These are phyloP conservation scores for Heliconius aoede DNA, from an alignment of 2,888 invertebrate species.

Conservation along the genomic window DNA sequence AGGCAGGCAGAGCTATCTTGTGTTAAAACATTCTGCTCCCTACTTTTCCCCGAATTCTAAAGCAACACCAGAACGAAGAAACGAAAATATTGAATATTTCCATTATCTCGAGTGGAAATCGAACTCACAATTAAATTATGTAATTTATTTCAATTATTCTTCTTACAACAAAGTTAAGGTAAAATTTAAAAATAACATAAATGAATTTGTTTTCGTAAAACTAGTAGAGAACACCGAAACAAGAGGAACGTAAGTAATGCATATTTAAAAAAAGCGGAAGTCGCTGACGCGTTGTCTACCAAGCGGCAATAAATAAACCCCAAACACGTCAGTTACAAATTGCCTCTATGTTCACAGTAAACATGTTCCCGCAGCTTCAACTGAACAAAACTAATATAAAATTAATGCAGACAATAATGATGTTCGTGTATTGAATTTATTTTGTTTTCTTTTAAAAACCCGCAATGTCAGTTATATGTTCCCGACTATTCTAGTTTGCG, in stretches of 20 bases:
- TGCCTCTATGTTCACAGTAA: constrained; percentile 66
- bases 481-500: neutral
- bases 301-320: constrained; percentile 73
- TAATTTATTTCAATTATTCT: too few species aligned
- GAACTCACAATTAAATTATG: too few species aligned
- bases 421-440: neutral
- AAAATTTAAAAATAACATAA: too few species aligned
- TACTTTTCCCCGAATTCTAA: too few species aligned
- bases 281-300: constrained; percentile 61
- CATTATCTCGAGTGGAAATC: too few species aligned
- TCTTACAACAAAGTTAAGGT: too few species aligned
- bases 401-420: constrained; percentile 16
- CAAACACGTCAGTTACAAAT: constrained; percentile 70
- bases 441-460: neutral
- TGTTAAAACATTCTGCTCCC: too few species aligned
- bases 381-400: constrained; percentile 19
- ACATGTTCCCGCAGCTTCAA: constrained; percentile 39
- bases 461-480: neutral
- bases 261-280: constrained; percentile 45
- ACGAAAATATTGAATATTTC: too few species aligned
- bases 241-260: constrained; percentile 40
- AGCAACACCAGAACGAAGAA: too few species aligned
- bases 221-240: neutral
- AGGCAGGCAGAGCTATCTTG: neutral
- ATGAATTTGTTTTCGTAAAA: neutral